phyloP scores from a whole-genome alignment of 2,797 vertebrate species.

The Onychomys leucogaster region DNA sequence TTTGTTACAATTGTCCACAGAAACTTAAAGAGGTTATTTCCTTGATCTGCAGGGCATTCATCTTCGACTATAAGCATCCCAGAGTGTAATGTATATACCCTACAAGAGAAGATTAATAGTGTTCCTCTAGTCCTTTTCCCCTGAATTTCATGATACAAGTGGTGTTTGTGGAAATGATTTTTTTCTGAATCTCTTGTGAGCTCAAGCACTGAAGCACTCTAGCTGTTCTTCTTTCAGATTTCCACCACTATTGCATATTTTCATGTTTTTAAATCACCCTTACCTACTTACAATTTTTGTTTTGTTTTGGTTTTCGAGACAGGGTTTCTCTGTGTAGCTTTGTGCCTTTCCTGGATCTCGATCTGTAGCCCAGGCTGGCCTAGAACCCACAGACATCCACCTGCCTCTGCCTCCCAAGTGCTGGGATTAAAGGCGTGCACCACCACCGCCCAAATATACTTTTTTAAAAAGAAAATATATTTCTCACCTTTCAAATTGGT shows the following conservation, averaged over 20 bases:
- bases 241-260: not conserved
- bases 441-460: too few relatives aligned
- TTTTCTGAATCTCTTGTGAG: slow-evolving; percentile 61
- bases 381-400: too few relatives aligned
- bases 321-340: too few relatives aligned
- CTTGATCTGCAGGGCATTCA: slow-evolving; percentile 81
- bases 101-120: slow-evolving; percentile 80
- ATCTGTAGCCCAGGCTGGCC: too few relatives aligned
- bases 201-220: slow-evolving; percentile 13
- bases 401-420: too few relatives aligned
- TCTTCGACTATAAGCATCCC: slow-evolving; percentile 75
- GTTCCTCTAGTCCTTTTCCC: slow-evolving; percentile 66
- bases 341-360: too few relatives aligned
- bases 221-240: slow-evolving; percentile 4
- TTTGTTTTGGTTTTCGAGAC: too few relatives aligned
- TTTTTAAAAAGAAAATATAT: too few relatives aligned
- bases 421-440: too few relatives aligned
- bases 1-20: slow-evolving; percentile 80
- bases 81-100: slow-evolving; percentile 77
- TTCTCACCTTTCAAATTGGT: not conserved
- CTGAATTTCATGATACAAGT: slow-evolving; percentile 67
- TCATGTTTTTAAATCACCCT: not conserved
- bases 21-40: slow-evolving; percentile 83
- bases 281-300: not conserved
- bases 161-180: slow-evolving; percentile 62